Evolutionary conservation across 2,888 invertebrate genomes (phyloP), one percentile per base, ranked within the genome.

Genomic region (Stenodera caucasica): DNA sequence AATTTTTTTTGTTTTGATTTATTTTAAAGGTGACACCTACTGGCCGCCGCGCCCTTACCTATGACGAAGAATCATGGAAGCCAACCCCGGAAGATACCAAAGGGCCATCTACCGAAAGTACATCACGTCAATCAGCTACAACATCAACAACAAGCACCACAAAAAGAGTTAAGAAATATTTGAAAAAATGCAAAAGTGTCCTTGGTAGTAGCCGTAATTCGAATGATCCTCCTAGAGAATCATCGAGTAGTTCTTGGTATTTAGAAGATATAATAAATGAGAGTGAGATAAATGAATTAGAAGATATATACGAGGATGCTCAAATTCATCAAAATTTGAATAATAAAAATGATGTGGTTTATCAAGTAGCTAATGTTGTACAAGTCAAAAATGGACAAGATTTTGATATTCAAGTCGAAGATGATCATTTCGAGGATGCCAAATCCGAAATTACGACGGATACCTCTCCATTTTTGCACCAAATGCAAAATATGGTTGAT

Each of bases 91-190:
- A 77, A 32, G 78, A 79, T 11, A 65, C 67, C 18, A 58, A 63
- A 53, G 49, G n/a, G n/a, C 62, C 33, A 66, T 37, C 18, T 9
- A 35, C 58, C 40, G 77, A 75, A 53, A 74, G 76, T 23, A 60
- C 79, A 18, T 70, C 75, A 0, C 76, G 81, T 6, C 74, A n/a
- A n/a, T n/a, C n/a, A n/a, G n/a, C n/a, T n/a, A 78, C 37, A 9
- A 18, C 45, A 12, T 11, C 45, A 9, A 21, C 45, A 21, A 11
- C 21, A 21, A 84, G 84, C 70, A 84, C 82, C 72, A 80, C 83
- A 14, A 83, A 83, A 70, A 80, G 82, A 53, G 83, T 84, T 21
- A 84, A 84, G 72, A 83, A 81, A 65, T 84, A 84, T 70, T 72
- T 84, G 53, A 82, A 82, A 69, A 79, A 78, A 67, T 84, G 84